Evolutionary conservation across 2,797 vertebrate species (phyloP).

Genomic region (Rachycentron canadum): DNA sequence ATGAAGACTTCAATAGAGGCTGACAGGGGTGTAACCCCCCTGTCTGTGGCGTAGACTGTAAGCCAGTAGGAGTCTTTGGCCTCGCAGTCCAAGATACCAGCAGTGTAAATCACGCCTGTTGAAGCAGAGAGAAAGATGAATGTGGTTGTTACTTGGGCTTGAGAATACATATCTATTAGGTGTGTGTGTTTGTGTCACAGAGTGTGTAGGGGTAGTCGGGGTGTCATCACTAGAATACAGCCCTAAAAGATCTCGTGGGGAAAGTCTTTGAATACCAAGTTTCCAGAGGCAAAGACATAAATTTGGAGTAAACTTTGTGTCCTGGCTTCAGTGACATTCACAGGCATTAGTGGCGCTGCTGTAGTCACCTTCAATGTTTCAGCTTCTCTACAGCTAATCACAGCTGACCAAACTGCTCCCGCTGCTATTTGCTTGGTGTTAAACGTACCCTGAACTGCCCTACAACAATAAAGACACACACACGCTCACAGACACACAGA

Average conservation of each 20-base stretch:
- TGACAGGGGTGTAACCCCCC: conserved; percentile 91
- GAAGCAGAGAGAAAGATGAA: conserved; percentile 56
- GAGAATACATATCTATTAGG: conserved; percentile 51
- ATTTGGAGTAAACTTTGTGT: conserved; percentile 66
- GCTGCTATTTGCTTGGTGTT: conserved; percentile 74
- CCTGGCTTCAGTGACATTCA: conserved; percentile 79
- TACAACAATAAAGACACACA: conserved; percentile 47
- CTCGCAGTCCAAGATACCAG: conserved; percentile 94
- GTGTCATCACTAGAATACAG: conserved; percentile 55
- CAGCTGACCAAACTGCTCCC: conserved; percentile 83
- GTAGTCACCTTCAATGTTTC: conserved; percentile 83
- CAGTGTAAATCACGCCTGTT: conserved; percentile 94
- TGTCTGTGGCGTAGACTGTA: conserved; percentile 92
- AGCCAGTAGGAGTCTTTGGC: conserved; percentile 95
- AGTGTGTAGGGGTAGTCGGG: conserved; percentile 4
- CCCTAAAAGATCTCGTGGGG: conserved; percentile 46
- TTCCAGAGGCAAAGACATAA: conserved; percentile 59
- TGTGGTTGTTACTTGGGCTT: conserved; percentile 38
- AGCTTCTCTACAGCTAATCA: conserved; percentile 80
- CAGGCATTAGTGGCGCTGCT: conserved; percentile 68
- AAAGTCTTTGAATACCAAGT: conserved; percentile 68
- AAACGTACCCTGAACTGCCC: conserved; percentile 62
- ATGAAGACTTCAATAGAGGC: conserved; percentile 95
- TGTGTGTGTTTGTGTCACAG: conserved; percentile 15
- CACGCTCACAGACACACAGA: conserved; percentile 39